Evolutionary conservation across 1,140 invertebrate species (phyloP).

Genomic region (Chironomus striatipennis): DNA sequence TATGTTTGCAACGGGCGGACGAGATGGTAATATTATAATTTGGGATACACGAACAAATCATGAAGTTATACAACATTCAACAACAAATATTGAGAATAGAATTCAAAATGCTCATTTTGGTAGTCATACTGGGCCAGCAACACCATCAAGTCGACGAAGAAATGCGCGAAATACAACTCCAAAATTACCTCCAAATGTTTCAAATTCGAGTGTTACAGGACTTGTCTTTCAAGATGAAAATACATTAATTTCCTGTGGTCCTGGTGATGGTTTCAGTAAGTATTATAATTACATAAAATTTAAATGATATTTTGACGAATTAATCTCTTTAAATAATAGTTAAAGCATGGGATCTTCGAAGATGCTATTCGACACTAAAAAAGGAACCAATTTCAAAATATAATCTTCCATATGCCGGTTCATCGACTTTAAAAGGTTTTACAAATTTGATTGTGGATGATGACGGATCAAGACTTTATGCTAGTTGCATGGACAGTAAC

Average conservation of each 20-base stretch:
- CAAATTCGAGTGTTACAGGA: conserved; percentile 61
- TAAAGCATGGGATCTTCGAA: conserved; percentile 80
- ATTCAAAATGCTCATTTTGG: conserved; percentile 52
- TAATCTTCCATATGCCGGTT: conserved; percentile 59
- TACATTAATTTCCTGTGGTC: conserved; percentile 68
- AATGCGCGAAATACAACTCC: conserved; percentile 36
- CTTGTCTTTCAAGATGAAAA: conserved; percentile 67
- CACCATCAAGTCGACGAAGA: conserved; percentile 41
- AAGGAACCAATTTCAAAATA: conserved; percentile 61
- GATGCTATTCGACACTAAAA: conserved; percentile 63
- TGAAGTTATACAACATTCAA: conserved; percentile 33
- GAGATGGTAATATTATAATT: conserved; percentile 74
- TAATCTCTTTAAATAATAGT: conserved; percentile 42
- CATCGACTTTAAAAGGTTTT: conserved; percentile 60
- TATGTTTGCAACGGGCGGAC: conserved; percentile 74
- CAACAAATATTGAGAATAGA: conserved; percentile 49
- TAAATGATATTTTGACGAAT: no score
- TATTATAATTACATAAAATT: no score
- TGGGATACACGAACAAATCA: conserved; percentile 65
- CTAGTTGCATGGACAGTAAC: conserved; percentile 74
- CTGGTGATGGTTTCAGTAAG: conserved; percentile 55
- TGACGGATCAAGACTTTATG: conserved; percentile 59
- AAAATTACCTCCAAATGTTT: conserved; percentile 32
- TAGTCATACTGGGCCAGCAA: conserved; percentile 40
- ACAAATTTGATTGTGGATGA: conserved; percentile 69